Percentiles rank a stretch among this genome's conserved stretches.
Evolutionary conservation across 2,113 vertebrate species (phyloP).

Genomic region (Pterocles orientalis): DNA sequence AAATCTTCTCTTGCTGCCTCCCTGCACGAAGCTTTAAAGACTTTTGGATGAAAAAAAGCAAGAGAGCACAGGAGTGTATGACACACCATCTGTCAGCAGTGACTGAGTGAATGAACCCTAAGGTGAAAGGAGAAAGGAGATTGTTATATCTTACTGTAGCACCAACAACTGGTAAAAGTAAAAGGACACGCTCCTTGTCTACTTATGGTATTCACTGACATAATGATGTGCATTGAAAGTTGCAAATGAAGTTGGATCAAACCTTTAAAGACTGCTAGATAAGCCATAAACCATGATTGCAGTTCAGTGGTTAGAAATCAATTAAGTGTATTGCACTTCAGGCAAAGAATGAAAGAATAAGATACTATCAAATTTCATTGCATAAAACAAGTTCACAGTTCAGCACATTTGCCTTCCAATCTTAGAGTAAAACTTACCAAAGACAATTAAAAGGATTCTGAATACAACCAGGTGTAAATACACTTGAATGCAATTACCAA

Average conservation of each 20-base stretch:
- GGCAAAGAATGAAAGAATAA: conserved; percentile 15
- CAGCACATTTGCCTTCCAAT: not conserved
- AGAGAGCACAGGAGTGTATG: not conserved
- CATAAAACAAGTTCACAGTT: not conserved
- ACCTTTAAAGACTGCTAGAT: conserved; percentile 13
- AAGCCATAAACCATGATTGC: conserved; percentile 18
- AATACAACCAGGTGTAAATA: conserved; percentile 39
- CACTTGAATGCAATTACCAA: not conserved
- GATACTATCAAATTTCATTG: not conserved
- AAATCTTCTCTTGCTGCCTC: not conserved
- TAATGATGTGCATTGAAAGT: not conserved
- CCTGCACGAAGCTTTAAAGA: not conserved
- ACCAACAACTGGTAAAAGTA: not conserved
- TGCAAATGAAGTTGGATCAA: not conserved
- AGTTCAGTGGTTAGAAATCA: conserved; percentile 25
- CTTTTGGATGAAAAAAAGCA: not conserved
- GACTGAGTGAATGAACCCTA: not conserved
- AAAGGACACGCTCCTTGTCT: not conserved
- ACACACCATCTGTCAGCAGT: not conserved
- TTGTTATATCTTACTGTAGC: not conserved
- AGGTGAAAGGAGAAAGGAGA: not conserved
- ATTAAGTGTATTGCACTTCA: conserved; percentile 5
- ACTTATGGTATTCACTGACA: not conserved
- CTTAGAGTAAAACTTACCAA: not conserved
- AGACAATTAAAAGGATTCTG: conserved; percentile 25